Base-by-base conservation (phyloP, 35 echinoderm and acorn worm species). In the Heliocidaris tuberculata region DNA sequence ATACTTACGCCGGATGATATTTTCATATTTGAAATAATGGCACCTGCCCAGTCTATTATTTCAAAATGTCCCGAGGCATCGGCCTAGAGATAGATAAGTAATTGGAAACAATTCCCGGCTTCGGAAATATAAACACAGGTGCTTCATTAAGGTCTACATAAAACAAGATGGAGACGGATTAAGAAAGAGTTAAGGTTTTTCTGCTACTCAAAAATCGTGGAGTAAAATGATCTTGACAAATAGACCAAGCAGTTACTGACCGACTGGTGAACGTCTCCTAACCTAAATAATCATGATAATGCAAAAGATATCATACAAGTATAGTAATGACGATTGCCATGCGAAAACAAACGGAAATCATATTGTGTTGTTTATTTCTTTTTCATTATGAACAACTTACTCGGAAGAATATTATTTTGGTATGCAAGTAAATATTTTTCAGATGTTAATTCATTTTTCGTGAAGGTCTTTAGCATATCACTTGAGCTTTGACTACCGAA, bases 21-120 rank as follows among this genome's bases (percentile, higher is more conserved):
- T 78, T 78, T 78, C 65, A 78, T 78, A 78, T 78, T 78, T 78
- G 21, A 78, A 78, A 78, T 27, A 27, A 78, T 89, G 50, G 91
- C 91, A 93, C 91, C 91, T 93, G 91, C 50, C 29, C 91, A 48
- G 87, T 89, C 47, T 89, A 24, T 31, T 42, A 89, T 32, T 93
- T 13, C 29, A 13, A 49, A 93, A 19, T 59, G 27, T 47, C 91
- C 91, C 48, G 50, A 32, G 49, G 91, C 91, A 50, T 52, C 30
- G 29, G 91, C 47, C 91, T 32, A 93, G 30, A 59, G 91, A 93
- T 93, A 93, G 91, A 8, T 93, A 93, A 93, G 91, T 93, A 93
- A 93, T 93, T 93, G 91, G 48, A 93, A 93, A 93, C 91, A 59
- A 93, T 49, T 93, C 31, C 31, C 15, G 87, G 31, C 87, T 48